Conservation (phyloP, 2,797 vertebrate species). For the Rhinella marina region DNA sequence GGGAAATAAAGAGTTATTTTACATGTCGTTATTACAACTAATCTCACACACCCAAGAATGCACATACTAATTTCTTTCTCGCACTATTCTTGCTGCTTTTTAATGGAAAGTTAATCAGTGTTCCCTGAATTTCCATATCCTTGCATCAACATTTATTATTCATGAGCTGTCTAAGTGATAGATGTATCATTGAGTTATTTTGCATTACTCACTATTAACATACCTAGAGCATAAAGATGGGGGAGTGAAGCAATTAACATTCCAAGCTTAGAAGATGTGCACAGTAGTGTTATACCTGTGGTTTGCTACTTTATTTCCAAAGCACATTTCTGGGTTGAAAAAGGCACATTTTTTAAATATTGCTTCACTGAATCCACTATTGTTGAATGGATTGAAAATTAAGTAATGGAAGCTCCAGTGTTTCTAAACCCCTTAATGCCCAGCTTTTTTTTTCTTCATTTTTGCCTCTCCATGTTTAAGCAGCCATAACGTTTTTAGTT, state of each 20-base stretch:
- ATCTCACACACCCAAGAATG: conserved; percentile 53
- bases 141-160: conserved; percentile 53
- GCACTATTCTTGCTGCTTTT: conserved; percentile 38
- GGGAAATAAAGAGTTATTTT: conserved; percentile 23
- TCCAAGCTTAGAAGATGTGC: not conserved
- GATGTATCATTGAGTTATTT: conserved; percentile 56
- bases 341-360: not conserved
- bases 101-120: conserved; percentile 60
- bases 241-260: conserved; percentile 22
- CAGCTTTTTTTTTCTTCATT: no score
- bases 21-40: conserved; percentile 43
- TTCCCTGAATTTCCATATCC: conserved; percentile 52
- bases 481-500: no score
- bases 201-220: conserved; percentile 50
- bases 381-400: not conserved
- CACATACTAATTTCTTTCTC: conserved; percentile 51
- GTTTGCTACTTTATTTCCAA: conserved; percentile 5
- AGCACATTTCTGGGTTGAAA: not conserved
- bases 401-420: no score
- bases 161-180: conserved; percentile 60
- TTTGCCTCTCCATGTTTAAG: no score
- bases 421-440: no score
- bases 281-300: not conserved
- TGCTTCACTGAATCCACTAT: not conserved
- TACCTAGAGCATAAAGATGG: conserved; percentile 33